Base-by-base conservation (phyloP, 2,888 invertebrate genomes). In the Mamestra brassicae region DNA sequence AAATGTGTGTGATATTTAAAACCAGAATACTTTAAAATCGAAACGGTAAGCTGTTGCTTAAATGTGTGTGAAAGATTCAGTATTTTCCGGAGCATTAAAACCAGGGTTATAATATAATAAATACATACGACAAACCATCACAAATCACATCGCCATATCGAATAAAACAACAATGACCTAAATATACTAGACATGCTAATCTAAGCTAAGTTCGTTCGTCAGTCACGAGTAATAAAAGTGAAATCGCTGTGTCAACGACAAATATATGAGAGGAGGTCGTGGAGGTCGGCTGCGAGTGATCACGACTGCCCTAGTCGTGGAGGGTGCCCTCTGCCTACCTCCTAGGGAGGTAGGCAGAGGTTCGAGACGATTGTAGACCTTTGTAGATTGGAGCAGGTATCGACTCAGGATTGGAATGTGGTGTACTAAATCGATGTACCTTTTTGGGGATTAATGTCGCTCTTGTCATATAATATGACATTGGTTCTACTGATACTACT, bases 181-280 rank as follows among this genome's bases (percentile, higher is more conserved):
- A 75, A 87, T 78, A 66, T 17, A 8, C 69, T 73, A 60, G 67
- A 76, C 61, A 47, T 61, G 78, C 77, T 77, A 86, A 62, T 72
- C 63, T 36, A 5, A 65, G 76, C 83, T 80, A 67, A 64, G 62
- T 70, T 45, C 13, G 64, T 70, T 36, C 17, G 85, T 71, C 45
- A 26, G 87, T 87, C 85, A 87, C 87, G 87, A 83, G 55, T 17
- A 42, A 71, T 65, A 66, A 82, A 80, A 85, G 87, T 85, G 87
- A 85, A 85, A 85, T 82, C 75, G 65, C 60, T 66, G 55, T 80
- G 84, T 86, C 84, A 71, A 77, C 73, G 69, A 67, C 72, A 72
- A 60, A 60, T 73, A 54, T 68, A 65, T 83, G 81, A 57, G 63
- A 8, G 55, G 74, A 80, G 80, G 80, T 86, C 81, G 26, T n/a